Evolutionary conservation across 2,797 vertebrate species (phyloP).

Genomic region (Cossypha heuglini): DNA sequence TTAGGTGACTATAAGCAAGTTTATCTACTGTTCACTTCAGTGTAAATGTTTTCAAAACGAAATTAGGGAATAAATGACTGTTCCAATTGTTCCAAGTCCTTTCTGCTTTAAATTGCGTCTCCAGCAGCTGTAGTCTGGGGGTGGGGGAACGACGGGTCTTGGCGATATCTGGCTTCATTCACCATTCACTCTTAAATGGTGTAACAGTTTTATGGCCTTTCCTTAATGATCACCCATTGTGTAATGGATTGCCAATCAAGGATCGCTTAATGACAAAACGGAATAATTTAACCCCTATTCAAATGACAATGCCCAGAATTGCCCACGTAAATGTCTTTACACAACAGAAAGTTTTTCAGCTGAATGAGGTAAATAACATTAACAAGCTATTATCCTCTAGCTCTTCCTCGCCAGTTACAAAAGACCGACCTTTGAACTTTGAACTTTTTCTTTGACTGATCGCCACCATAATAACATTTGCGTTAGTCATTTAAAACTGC

Average conservation of each 20-base stretch:
- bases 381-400: conserved; percentile 81
- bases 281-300: conserved; percentile 84
- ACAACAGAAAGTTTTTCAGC: conserved; percentile 76
- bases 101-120: not conserved
- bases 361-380: conserved; percentile 83
- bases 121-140: not conserved
- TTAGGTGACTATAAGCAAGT: not conserved
- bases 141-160: not conserved
- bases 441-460: conserved; percentile 82
- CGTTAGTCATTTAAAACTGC: conserved; percentile 84
- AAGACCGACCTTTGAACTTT: conserved; percentile 89
- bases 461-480: conserved; percentile 83
- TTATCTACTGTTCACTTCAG: not conserved
- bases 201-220: conserved; percentile 84
- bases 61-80: not conserved
- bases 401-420: conserved; percentile 80
- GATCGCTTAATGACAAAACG: conserved; percentile 85
- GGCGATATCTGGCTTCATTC: conserved; percentile 78
- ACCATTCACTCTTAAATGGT: conserved; percentile 73
- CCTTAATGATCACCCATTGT: conserved; percentile 84
- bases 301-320: conserved; percentile 78
- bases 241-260: conserved; percentile 84
- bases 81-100: not conserved
- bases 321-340: conserved; percentile 77
- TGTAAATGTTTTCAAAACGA: not conserved